Evolutionary conservation across 2,888 invertebrate genomes (phyloP), one percentile per base, ranked within the genome.

Genomic region (Drosophila setosimentum): DNA sequence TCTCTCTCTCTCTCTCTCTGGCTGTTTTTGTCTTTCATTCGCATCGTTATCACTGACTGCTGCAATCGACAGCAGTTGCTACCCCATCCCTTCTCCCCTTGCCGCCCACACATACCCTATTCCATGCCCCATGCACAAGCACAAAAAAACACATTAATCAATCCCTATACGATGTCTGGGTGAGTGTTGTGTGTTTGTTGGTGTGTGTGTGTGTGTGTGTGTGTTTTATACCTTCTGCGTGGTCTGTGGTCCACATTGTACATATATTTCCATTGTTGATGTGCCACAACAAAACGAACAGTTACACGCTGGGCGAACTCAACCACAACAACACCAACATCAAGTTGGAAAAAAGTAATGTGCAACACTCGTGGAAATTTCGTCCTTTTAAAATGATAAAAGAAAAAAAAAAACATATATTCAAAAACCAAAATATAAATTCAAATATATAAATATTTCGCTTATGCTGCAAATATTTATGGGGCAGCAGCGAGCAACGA

Each of bases 301-400:
- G 85, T 84, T 84, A 84, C 87, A 84, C 89, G 84, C 84, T 74
- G 74, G 73, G 66, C 79, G 59, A 73, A 70, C 87, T 66, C 70
- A 60, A 59, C 51, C 68, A 49, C 54, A 68, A 58, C 24, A 69
- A 30, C 33, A 69, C 27, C 33, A 42, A 40, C 21, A 66, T 61
- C 32, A 68, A 57, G 30, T 42, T 58, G 8, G 24, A 37, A 45
- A 48, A 35, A 32, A 83, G n/a, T 78, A 82, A 82, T 89, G 84
- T 85, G 84, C 90, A 89, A 66, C 73, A 82, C 88, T 90, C 82
- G 90, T 89, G 80, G 85, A 89, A 85, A 89, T 82, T 45, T 89
- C 86, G 75, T 87, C 86, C 90, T 85, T 83, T 54, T 50, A 70
- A 66, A 62, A 63, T 33, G 33, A 29, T 60, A 77, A 49, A 21